Evolutionary conservation across 2,113 vertebrate genomes (phyloP).

Genomic region (Bothrops jararaca): DNA sequence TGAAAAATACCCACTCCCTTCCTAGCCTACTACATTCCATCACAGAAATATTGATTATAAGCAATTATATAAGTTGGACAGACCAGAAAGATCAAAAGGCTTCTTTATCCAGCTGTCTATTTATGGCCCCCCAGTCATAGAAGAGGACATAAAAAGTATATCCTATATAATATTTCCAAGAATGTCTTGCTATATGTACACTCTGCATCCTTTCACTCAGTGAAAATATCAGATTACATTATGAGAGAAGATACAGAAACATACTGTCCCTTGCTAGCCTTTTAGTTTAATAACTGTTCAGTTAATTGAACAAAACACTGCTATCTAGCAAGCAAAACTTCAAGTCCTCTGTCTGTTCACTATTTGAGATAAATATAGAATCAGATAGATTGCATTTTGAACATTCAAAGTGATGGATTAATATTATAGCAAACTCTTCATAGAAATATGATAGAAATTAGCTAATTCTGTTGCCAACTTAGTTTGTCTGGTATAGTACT

Average conservation of each 20-base stretch:
- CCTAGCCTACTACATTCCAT: neutral
- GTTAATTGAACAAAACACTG: conserved; percentile 10
- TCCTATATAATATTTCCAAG: neutral
- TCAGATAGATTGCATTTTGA: neutral
- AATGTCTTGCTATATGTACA: neutral
- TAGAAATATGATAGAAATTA: neutral
- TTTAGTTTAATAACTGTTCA: conserved; percentile 14
- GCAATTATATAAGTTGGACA: neutral
- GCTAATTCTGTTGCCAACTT: neutral
- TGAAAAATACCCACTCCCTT: neutral
- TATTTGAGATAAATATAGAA: neutral
- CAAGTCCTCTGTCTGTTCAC: neutral
- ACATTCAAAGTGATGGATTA: neutral
- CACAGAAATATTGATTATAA: neutral
- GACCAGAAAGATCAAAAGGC: neutral
- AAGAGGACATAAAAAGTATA: neutral
- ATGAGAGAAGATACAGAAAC: neutral
- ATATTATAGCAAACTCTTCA: neutral
- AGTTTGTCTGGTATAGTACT: neutral
- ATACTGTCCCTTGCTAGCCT: conserved; percentile 9
- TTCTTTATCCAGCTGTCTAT: neutral
- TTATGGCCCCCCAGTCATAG: neutral
- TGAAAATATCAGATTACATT: conserved; percentile 6
- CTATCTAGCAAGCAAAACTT: conserved; percentile 10
- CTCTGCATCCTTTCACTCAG: neutral